These are phyloP conservation scores for Drosophila lacertosa DNA, from an alignment of 1,140 invertebrate genomes.

Conservation along the genomic window DNA sequence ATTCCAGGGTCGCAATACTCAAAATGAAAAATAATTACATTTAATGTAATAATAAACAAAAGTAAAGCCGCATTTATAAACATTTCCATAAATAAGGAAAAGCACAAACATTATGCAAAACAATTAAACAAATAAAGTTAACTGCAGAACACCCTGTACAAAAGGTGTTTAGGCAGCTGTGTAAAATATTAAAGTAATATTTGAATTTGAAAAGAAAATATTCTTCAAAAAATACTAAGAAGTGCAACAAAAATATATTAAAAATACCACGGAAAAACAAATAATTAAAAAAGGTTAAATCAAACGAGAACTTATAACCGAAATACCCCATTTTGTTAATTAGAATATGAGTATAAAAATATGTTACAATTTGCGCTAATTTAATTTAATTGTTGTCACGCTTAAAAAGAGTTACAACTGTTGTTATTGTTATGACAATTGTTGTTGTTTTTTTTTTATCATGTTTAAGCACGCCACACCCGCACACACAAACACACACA, in stretches of 20 bases:
- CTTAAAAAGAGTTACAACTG: slow-evolving; percentile 19
- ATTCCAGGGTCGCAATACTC: too few species aligned
- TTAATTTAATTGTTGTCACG: slow-evolving; percentile 65
- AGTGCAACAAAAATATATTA: too few species aligned
- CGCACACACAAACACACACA: neutral
- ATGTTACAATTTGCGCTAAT: slow-evolving; percentile 70
- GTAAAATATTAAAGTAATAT: too few species aligned
- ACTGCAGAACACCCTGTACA: neutral
- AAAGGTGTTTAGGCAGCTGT: too few species aligned
- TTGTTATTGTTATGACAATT: slow-evolving; percentile 31
- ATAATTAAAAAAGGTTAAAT: too few species aligned
- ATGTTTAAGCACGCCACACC: slow-evolving; percentile 2
- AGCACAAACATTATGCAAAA: slow-evolving; percentile 27
- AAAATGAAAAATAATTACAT: slow-evolving; percentile 59
- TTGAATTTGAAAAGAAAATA: too few species aligned
- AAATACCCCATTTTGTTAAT: neutral
- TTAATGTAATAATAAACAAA: slow-evolving; percentile 49
- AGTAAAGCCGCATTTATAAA: slow-evolving; percentile 45
- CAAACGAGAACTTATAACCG: too few species aligned
- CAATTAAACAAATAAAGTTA: neutral
- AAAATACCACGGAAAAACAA: too few species aligned
- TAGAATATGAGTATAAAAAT: neutral
- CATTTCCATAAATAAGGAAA: slow-evolving; percentile 59
- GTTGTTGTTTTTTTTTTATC: slow-evolving; percentile 23
- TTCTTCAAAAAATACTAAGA: too few species aligned